Evolutionary conservation across 2,113 vertebrate species (phyloP), one percentile per base, ranked within the genome.

Genomic region (Carollia perspicillata): DNA sequence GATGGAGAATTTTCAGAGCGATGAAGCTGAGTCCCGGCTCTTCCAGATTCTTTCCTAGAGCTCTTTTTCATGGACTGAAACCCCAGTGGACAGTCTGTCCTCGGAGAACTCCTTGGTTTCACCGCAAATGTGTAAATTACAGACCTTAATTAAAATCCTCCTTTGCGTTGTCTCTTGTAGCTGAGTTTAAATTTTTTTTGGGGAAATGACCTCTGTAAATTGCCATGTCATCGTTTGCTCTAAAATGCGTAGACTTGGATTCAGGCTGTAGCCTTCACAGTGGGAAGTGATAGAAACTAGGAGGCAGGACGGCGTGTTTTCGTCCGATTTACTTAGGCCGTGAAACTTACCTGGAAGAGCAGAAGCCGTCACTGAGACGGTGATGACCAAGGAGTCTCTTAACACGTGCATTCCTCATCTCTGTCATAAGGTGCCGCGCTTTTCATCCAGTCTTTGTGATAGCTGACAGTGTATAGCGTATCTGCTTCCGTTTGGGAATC

Each of bases 401-500:
- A 42, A 69, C 23, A 40, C 74, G 33, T 4, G 1, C 28, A 26
- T 66, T 66, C 42, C 33, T 93, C 63, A 22, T 22, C 74, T 40
- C 42, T 37, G 84, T 84, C 65, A 51, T 16, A 60, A 23, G 22
- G 37, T 42, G 6, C 49, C 40, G 20, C 5, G 5, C 22, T 35
- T 51, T n/a, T 47, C 22, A 12, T 42, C 51, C 18, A 0, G 17
- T 51, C 74, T 75, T 44, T 65, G 55, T 75, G 49, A 49, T 18
- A 75, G n/a, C 37, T 49, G 37, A 87, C 49, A 44, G 1, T 30
- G 1, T 37, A 13, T 30, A 42, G 4, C 81, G 1, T 86, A 13
- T 92, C 37, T 72, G 23, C 47, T 81, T 91, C 53, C 95, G 8
- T 93, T 60, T 95, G 60, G 65, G 42, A 22, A 93, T 86, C 51